Evolutionary conservation across 2,888 invertebrate species (phyloP).

Genomic region (Stegana nigrithorax): DNA sequence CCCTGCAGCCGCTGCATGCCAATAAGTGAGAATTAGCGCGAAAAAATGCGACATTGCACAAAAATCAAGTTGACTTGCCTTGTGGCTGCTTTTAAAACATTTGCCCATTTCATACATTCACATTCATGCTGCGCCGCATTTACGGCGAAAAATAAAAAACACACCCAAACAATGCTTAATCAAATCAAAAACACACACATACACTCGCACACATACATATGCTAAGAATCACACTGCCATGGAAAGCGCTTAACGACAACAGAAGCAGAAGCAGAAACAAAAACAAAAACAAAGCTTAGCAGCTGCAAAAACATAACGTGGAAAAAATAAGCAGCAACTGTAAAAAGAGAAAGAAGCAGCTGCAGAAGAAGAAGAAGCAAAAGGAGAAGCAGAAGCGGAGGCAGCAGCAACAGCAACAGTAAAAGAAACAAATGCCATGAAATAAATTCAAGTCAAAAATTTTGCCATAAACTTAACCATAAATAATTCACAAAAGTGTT

Average conservation of each 20-base stretch:
- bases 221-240: too few relatives aligned
- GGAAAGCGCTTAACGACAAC: neutral
- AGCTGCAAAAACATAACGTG: conserved; percentile 18
- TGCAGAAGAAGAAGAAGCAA: conserved; percentile 11
- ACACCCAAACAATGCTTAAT: conserved; percentile 6
- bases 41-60: too few relatives aligned
- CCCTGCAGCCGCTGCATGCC: too few relatives aligned
- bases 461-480: conserved; percentile 58
- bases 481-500: conserved; percentile 56
- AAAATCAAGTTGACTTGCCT: too few relatives aligned
- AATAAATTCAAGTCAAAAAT: conserved; percentile 58
- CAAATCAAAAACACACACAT: too few relatives aligned
- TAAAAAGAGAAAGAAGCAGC: neutral
- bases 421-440: conserved; percentile 18
- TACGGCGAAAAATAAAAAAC: too few relatives aligned
- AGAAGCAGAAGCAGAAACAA: neutral
- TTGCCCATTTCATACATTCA: too few relatives aligned
- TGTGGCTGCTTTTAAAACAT: too few relatives aligned
- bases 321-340: conserved; percentile 12
- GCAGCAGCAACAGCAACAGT: conserved; percentile 17
- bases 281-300: neutral
- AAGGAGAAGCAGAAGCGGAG: conserved; percentile 18
- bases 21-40: too few relatives aligned
- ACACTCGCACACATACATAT: neutral
- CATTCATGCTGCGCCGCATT: too few relatives aligned